These are phyloP conservation scores for Eulithis testata DNA, from an alignment of 2,888 invertebrate genomes.

Conservation along the genomic window DNA sequence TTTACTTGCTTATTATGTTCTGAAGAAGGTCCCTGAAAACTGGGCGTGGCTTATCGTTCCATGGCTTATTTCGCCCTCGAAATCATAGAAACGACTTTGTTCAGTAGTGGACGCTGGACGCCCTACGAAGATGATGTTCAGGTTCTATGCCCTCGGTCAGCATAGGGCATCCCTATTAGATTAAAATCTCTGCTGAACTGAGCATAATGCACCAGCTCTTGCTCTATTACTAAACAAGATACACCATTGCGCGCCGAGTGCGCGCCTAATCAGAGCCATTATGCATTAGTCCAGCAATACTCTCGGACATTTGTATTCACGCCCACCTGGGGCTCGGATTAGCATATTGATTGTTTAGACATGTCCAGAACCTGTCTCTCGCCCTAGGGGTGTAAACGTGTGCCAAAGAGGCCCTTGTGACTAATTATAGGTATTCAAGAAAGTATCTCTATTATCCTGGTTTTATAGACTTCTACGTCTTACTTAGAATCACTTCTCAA, in stretches of 20 bases:
- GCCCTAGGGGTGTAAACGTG: constrained; percentile 4
- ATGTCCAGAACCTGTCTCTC: constrained; percentile 21
- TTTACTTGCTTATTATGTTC: too few relatives aligned
- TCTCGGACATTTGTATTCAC: constrained; percentile 33
- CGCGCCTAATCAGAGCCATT: constrained; percentile 24
- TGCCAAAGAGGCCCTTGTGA: background rate
- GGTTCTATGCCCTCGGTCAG: too few relatives aligned
- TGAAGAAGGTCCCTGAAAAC: too few relatives aligned
- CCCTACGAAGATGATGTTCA: too few relatives aligned
- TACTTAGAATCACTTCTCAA: too few relatives aligned
- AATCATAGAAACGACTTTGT: too few relatives aligned
- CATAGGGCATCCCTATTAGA: too few relatives aligned
- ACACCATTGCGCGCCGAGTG: constrained; percentile 32
- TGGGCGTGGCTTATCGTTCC: too few relatives aligned
- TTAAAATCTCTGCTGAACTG: too few relatives aligned
- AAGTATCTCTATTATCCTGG: background rate
- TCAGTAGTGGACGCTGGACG: too few relatives aligned
- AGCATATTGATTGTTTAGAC: constrained; percentile 73
- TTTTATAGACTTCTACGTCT: too few relatives aligned
- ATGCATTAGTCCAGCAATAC: constrained; percentile 34
- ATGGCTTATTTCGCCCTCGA: too few relatives aligned
- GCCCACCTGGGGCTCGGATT: constrained; percentile 61
- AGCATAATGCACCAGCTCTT: background rate
- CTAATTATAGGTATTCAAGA: constrained; percentile 2
- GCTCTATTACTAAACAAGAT: constrained; percentile 1